Percentiles rank a stretch among this genome's conserved stretches.
Evolutionary conservation across 2,888 invertebrate species (phyloP).

Genomic region (Eucera pruinosa): DNA sequence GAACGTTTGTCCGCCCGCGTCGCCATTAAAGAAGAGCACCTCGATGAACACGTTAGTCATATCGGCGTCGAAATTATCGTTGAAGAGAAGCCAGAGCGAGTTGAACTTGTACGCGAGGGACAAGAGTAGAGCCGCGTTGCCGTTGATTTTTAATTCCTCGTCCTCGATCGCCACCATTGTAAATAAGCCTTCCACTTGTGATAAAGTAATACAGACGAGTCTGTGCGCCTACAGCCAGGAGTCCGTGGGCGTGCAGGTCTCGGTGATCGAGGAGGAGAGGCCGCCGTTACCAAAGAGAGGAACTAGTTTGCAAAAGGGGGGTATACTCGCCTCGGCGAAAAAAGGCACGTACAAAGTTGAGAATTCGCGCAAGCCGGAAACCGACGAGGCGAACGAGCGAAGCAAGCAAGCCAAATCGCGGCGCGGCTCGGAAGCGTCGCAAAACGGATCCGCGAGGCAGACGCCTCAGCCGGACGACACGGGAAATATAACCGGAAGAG

Average conservation of each 20-base stretch:
- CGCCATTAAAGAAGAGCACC: conserved; percentile 78
- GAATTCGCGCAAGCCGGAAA: conserved; percentile 47
- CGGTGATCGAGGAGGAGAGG: conserved; percentile 77
- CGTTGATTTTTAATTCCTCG: conserved; percentile 80
- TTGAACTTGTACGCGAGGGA: conserved; percentile 77
- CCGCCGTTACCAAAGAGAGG: conserved; percentile 78
- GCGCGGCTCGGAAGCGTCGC: conserved; percentile 78
- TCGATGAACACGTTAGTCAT: conserved; percentile 79
- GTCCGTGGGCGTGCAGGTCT: conserved; percentile 81
- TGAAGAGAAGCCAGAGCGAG: conserved; percentile 82
- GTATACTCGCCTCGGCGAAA: conserved; percentile 77
- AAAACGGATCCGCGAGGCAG: conserved; percentile 67
- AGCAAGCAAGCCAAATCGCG: conserved; percentile 77
- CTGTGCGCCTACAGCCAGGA: conserved; percentile 73
- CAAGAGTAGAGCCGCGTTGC: conserved; percentile 65
- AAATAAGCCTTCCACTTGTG: conserved; percentile 79
- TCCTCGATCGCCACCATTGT: conserved; percentile 84
- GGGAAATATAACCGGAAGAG: conserved; percentile 85
- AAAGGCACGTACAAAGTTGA: conserved; percentile 75
- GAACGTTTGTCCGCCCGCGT: conserved; percentile 31
- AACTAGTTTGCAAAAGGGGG: conserved; percentile 74
- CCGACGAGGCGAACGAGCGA: conserved; percentile 59
- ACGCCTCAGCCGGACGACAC: conserved; percentile 73
- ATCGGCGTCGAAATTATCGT: conserved; percentile 61
- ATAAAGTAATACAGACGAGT: conserved; percentile 81